Percentiles rank a stretch among this genome's conserved stretches.
Evolutionary conservation across 2,797 vertebrate species (phyloP).

Genomic region (Smutsia gigantea): DNA sequence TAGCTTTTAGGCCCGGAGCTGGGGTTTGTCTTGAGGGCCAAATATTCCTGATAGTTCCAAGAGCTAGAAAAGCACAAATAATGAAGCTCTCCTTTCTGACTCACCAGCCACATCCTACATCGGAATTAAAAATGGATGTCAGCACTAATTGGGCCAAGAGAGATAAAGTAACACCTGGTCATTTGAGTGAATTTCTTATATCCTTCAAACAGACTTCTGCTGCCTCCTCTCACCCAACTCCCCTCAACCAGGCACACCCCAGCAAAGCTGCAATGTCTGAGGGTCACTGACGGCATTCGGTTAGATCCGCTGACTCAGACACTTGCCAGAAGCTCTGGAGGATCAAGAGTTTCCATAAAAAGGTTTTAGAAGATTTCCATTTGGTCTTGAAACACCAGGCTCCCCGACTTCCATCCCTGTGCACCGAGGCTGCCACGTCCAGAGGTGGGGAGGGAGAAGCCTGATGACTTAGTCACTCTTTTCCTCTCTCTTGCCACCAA

Average conservation of each 20-base stretch:
- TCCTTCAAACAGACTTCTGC: background rate
- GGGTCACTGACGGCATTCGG: accelerated
- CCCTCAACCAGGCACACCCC: accelerated
- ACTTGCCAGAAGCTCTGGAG: background rate
- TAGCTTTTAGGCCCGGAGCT: conserved; percentile 60
- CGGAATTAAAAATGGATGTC: conserved; percentile 8
- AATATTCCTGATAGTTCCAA: conserved; percentile 67
- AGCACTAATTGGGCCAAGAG: background rate
- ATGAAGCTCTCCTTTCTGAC: background rate
- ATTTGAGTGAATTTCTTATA: accelerated
- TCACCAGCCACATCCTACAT: conserved; percentile 19
- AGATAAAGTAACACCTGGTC: conserved; percentile 51
- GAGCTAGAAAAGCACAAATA: conserved; percentile 28
- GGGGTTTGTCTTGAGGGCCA: conserved; percentile 71
- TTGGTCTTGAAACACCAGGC: background rate
- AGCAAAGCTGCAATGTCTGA: accelerated
- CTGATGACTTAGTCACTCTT: background rate
- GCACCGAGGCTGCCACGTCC: background rate
- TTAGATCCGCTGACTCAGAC: background rate
- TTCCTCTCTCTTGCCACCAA: background rate
- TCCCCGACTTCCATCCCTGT: background rate
- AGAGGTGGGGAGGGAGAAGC: background rate
- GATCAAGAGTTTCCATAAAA: conserved; percentile 44
- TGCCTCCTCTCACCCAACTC: accelerated
- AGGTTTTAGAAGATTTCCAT: background rate